Evolutionary conservation across 2,888 invertebrate genomes (phyloP).

Genomic region (Podabrus alpinus): DNA sequence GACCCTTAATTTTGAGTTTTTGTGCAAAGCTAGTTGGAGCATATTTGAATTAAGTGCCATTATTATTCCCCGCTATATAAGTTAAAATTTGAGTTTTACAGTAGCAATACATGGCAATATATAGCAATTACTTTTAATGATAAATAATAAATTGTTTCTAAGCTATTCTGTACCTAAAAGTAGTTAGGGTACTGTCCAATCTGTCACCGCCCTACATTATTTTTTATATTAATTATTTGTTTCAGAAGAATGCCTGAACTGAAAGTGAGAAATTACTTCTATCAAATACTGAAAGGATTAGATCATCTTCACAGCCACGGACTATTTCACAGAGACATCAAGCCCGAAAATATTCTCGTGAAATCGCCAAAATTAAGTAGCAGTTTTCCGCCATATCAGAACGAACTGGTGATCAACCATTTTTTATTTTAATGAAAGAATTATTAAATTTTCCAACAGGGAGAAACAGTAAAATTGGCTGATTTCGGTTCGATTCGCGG

Average conservation of each 20-base stretch:
- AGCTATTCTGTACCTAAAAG: no score
- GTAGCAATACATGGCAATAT: no score
- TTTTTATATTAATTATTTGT: conserved; percentile 34
- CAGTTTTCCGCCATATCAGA: not conserved
- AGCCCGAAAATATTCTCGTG: conserved; percentile 72
- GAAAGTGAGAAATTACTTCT: conserved; percentile 62
- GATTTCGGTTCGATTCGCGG: conserved; percentile 68
- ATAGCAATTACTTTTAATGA: no score
- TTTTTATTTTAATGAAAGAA: not conserved
- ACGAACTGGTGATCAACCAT: not conserved
- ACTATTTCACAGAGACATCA: conserved; percentile 70
- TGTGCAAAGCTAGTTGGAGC: no score
- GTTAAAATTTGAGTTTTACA: no score
- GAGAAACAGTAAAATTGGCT: conserved; percentile 62
- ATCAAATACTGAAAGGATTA: conserved; percentile 65
- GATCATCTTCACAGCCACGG: conserved; percentile 66
- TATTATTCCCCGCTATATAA: no score
- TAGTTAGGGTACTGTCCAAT: no score
- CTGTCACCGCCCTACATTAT: not conserved
- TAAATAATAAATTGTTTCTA: no score
- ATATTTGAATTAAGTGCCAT: no score
- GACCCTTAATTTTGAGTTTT: no score
- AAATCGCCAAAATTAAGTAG: conserved; percentile 51
- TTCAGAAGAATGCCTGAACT: conserved; percentile 58
- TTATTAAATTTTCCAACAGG: conserved; percentile 42